Conservation (phyloP, 2,797 vertebrate species). For the Leucoraja ocellata region DNA sequence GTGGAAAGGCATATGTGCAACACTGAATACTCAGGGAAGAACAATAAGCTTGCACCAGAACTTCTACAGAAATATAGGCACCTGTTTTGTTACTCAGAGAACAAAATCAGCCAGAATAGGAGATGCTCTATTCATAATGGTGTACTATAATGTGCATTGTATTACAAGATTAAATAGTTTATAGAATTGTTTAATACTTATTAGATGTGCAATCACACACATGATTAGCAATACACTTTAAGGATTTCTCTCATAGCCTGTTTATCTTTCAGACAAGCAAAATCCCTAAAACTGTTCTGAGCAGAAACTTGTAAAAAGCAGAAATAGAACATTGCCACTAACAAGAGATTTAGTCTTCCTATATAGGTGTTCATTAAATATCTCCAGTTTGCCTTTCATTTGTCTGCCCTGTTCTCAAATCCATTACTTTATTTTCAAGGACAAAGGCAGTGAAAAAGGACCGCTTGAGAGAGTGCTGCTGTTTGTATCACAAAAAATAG, state of each 20-base stretch:
- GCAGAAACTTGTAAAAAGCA: background rate
- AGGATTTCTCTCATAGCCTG: background rate
- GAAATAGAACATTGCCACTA: conserved; percentile 15
- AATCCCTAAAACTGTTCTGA: background rate
- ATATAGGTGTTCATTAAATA: conserved; percentile 33
- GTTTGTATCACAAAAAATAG: conserved; percentile 37
- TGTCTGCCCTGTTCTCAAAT: conserved; percentile 17
- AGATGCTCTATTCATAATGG: conserved; percentile 1
- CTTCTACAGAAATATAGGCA: conserved; percentile 33
- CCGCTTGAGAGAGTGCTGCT: conserved; percentile 24
- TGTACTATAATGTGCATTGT: conserved; percentile 20
- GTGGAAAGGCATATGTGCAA: conserved; percentile 38
- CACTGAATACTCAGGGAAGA: conserved; percentile 32
- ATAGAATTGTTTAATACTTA: background rate
- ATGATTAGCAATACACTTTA: background rate
- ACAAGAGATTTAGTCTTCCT: conserved; percentile 17
- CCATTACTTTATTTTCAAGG: conserved; percentile 23
- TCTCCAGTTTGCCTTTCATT: conserved; percentile 36
- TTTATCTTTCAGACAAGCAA: conserved; percentile 11
- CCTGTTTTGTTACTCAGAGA: conserved; percentile 7
- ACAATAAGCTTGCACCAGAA: conserved; percentile 31
- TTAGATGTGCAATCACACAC: background rate
- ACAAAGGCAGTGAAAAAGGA: conserved; percentile 27
- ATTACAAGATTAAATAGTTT: background rate
- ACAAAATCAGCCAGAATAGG: background rate